Percentiles rank a stretch among this genome's conserved stretches.
Conservation (phyloP, 2,888 invertebrate species). For the Andrena praecox region DNA sequence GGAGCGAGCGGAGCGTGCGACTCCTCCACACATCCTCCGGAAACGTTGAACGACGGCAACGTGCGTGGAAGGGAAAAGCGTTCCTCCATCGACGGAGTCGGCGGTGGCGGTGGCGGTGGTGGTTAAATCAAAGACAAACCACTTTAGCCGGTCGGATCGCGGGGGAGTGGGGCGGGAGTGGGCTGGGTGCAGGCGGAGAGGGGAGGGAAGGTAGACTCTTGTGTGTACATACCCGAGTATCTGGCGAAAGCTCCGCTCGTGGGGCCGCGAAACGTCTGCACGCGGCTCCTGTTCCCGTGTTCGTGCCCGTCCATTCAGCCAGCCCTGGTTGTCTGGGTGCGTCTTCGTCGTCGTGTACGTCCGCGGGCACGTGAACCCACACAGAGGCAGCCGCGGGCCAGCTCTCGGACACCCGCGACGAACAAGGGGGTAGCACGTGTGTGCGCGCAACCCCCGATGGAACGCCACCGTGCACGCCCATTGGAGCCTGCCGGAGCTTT, state of each 20-base stretch:
- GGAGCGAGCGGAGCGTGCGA: slow-evolving; percentile 40
- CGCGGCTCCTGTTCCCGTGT: slow-evolving; percentile 62
- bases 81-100: slow-evolving; percentile 62
- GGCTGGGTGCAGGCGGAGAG: slow-evolving; percentile 35
- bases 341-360: slow-evolving; percentile 45
- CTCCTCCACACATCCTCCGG: slow-evolving; percentile 59
- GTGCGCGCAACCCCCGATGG: slow-evolving; percentile 70
- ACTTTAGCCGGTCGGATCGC: slow-evolving; percentile 82
- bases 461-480: slow-evolving; percentile 66
- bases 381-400: slow-evolving; percentile 18
- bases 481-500: slow-evolving; percentile 73
- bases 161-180: slow-evolving; percentile 47
- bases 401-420: slow-evolving; percentile 49
- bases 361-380: slow-evolving; percentile 38
- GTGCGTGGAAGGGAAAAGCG: slow-evolving; percentile 64
- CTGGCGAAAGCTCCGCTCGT: slow-evolving; percentile 75
- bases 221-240: slow-evolving; percentile 78
- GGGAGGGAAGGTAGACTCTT: slow-evolving; percentile 58
- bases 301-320: slow-evolving; percentile 67
- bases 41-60: slow-evolving; percentile 56
- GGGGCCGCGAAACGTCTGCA: slow-evolving; percentile 74
- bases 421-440: slow-evolving; percentile 67
- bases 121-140: slow-evolving; percentile 84
- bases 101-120: slow-evolving; percentile 71
- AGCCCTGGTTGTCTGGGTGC: slow-evolving; percentile 34